Evolutionary conservation across 2,888 invertebrate genomes (phyloP), one percentile per base, ranked within the genome.

Genomic region (Drosophila colorata): DNA sequence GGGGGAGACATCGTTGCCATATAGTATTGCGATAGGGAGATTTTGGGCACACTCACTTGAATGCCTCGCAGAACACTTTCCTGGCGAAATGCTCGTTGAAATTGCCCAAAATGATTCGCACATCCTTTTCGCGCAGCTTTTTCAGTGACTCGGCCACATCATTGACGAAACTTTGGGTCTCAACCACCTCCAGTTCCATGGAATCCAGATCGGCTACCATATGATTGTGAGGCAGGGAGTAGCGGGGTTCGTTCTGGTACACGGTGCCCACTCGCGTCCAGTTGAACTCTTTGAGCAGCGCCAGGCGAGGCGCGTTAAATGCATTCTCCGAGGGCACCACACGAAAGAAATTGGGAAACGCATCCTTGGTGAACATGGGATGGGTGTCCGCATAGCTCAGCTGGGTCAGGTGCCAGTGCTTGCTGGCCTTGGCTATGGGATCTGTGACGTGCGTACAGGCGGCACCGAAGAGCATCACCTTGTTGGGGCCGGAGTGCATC

Each of bases 241-340:
- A 98, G 92, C 98, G 93, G 0, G 98, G 98, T 87, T 98, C 97
- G 91, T 98, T 98, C 92, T 98, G 98, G 91, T 98, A 99, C 72
- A 99, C 95, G 2, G 99, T 99, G 2, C 98, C 99, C 35, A 99
- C 98, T 67, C 97, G 93, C 0, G 98, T 98, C 99, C 99, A 99
- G 93, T 99, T 98, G 93, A 98, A 99, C 87, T 96, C 95, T 90
- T 95, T 94, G 75, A 99, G 94, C 33, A 99, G 93, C 5, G 97
- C 95, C 57, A 99, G 94, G 28, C 98, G 94, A 0, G 99, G 98
- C 18, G 96, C 95, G 93, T 99, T 99, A 93, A 98, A 98, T 51
- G 98, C 98, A 90, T 97, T 98, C 92, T 99, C 98, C 56, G 98
- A 98, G 0, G 99, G 99, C 18, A 98, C 98, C 71, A 98, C 97